A percentile compares a stretch with the other conserved stretches of the same genome.
These are phyloP conservation scores for Spisula solida DNA, from an alignment of 2,888 invertebrate species.

Conservation along the genomic window DNA sequence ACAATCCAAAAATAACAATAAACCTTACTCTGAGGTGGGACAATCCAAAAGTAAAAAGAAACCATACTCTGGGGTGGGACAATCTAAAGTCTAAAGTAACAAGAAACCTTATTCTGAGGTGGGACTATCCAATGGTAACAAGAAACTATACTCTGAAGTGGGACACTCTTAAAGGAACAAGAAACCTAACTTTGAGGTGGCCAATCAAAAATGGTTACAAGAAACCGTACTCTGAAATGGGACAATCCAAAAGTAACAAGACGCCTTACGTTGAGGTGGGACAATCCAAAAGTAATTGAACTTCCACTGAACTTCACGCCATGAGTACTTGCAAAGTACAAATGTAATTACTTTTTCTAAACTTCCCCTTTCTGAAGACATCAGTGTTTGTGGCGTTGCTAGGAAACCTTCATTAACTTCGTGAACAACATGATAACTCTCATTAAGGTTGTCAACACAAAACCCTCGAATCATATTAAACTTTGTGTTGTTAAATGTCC, in stretches of 20 bases:
- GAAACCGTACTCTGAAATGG: not conserved
- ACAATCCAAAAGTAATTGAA: not conserved
- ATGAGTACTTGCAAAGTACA: not conserved
- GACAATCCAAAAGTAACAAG: no score
- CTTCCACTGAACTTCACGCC: not conserved
- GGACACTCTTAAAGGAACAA: no score
- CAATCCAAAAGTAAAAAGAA: not conserved
- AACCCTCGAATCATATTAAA: not conserved
- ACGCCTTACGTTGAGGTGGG: not conserved
- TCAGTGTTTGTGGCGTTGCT: not conserved
- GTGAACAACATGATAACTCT: not conserved
- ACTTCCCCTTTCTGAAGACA: not conserved
- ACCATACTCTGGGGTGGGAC: not conserved
- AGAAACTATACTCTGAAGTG: not conserved
- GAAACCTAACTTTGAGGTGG: no score
- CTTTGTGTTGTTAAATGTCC: no score
- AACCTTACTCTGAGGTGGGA: no score
- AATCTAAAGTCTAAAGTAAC: no score
- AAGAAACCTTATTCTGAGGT: not conserved
- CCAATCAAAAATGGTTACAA: not conserved
- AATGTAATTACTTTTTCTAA: not conserved
- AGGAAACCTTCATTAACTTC: not conserved
- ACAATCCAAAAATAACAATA: not conserved
- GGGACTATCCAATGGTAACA: no score
- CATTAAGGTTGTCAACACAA: conserved; percentile 16